Base-by-base conservation (phyloP, 2,888 invertebrate genomes). In the Gisinianus flammeolus region DNA sequence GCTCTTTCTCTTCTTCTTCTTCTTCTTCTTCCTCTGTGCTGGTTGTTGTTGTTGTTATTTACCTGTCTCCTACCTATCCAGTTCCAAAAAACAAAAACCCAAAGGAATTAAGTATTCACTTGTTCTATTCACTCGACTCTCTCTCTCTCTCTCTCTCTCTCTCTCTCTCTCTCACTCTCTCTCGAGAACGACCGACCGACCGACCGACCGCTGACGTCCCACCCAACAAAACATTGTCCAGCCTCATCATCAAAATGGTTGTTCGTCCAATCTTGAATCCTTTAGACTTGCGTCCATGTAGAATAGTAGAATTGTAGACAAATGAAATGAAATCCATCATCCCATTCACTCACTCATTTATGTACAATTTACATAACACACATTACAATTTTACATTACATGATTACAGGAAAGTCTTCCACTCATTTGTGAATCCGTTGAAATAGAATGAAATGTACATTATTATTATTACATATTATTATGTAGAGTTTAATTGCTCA, bases 201-300 rank as follows among this genome's bases (percentile, higher is more conserved):
- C 44, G 19, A 16, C 70, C 70, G n/a, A 70, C 44, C 24, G 44
- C 24, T 30, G 58, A 58, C 56, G 72, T 73, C 73, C 78, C 69
- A 74, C 78, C 78, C 74, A 69, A 74, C 77, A 78, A 62, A 30
- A 78, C 72, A 58, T 73, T 73, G 77, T 78, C 77, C 68, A 67
- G 72, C 56, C 73, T 73, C 77, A 68, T 78, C 73, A 58, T 68
- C 73, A 68, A 74, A 67, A 68, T 78, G 68, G 68, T 31, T 68
- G 35, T 44, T 44, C 44, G 12, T 44, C 44, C 44, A 44, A 44
- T 44, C 44, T 35, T 35, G 6, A 35, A 8, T 35, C 35, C 35
- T 12, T 67, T 28, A 44, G 16, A 22, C 26, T 28, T 26, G 19
- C 44, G 26, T 62, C 62, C 22, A 62, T 44, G 44, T 44, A 44